Base-by-base conservation (phyloP, 2,888 invertebrate species). In the Calliopum simillimum region DNA sequence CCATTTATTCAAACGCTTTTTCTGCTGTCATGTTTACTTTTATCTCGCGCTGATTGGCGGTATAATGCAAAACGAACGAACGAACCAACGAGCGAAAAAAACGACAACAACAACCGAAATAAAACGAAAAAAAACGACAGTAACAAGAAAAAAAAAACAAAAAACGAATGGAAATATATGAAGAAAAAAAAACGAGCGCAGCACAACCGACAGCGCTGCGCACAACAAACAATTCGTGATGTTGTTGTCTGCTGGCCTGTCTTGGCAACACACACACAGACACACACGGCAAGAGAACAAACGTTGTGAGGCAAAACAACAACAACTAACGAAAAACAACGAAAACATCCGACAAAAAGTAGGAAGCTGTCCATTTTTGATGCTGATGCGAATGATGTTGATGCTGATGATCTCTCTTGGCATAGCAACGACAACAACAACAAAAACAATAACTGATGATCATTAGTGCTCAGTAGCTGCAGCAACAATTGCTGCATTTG, bases 1-100 rank as follows among this genome's bases (percentile, higher is more conserved):
- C 81, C 80, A 80, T 81, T 82, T 81, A 81, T 79, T 81, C 82
- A 79, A 80, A 82, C 82, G 79, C 82, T 77, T 78, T 81, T 67
- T 55, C 82, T 80, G 82, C 81, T 82, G 82, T 81, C 81, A 82
- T 81, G 81, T 81, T 82, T 79, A 49, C 61, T 64, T 68, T 67
- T 77, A 56, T 63, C 46, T 59, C 33, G 56, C 77, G 76, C 77
- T 82, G 82, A 81, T 81, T 82, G 81, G 81, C 82, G 79, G 82
- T 77, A 82, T 81, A 82, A 81, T 81, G 80, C 33, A 82, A 80
- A 76, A 76, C 75, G 73, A 74, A 72, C n/a, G n/a, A n/a, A n/a
- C n/a, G n/a, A n/a, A n/a, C n/a, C n/a, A n/a, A n/a, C n/a, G n/a
- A n/a, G n/a, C n/a, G n/a, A n/a, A n/a, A n/a, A n/a, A n/a, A n/a